Evolutionary conservation across 2,888 invertebrate genomes (phyloP).

Genomic region (Ceraclea dissimilis): DNA sequence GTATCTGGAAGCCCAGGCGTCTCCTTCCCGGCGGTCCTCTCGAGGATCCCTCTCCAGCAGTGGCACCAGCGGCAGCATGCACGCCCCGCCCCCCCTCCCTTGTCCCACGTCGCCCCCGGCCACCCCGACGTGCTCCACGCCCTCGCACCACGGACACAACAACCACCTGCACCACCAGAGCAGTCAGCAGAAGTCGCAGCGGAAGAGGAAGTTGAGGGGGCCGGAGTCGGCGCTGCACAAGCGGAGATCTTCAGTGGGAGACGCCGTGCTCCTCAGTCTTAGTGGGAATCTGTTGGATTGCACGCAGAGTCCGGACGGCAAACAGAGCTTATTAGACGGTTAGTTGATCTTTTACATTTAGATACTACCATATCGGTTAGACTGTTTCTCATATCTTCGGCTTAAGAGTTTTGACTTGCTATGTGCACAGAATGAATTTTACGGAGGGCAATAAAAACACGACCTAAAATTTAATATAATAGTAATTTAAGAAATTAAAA

Average conservation of each 20-base stretch:
- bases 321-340: slow-evolving; percentile 47
- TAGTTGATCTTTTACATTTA: not conserved
- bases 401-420: too few species aligned
- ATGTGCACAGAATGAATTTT: too few species aligned
- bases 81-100: slow-evolving; percentile 17
- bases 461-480: too few species aligned
- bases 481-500: too few species aligned
- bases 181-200: slow-evolving; percentile 43
- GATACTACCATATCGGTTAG: too few species aligned
- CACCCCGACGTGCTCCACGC: slow-evolving; percentile 24
- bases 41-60: slow-evolving; percentile 34
- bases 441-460: too few species aligned
- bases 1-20: slow-evolving; percentile 37
- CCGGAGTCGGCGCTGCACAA: slow-evolving; percentile 58
- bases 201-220: slow-evolving; percentile 72
- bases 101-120: slow-evolving; percentile 21
- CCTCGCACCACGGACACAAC: slow-evolving; percentile 35
- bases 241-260: slow-evolving; percentile 78
- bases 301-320: slow-evolving; percentile 73
- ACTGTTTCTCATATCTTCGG: too few species aligned
- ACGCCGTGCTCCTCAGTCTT: slow-evolving; percentile 75
- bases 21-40: slow-evolving; percentile 45
- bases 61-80: slow-evolving; percentile 26
- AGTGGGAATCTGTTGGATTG: slow-evolving; percentile 86
- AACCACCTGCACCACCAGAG: slow-evolving; percentile 34